phyloP scores from a whole-genome alignment of 2,888 invertebrate genomes.

The Drosophila borealis region DNA sequence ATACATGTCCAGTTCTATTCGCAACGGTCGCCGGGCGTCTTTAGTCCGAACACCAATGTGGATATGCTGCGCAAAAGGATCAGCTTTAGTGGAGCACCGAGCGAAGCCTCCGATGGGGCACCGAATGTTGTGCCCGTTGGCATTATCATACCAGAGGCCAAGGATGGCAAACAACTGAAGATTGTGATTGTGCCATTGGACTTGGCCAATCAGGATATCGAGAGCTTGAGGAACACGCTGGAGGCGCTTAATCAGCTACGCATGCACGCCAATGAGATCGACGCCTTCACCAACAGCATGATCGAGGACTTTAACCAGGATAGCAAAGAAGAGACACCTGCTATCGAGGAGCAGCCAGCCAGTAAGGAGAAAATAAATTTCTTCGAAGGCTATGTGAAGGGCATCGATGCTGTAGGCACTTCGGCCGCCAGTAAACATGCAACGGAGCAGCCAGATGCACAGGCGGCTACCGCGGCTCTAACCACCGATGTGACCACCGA shows the following conservation, averaged over 20 bases:
- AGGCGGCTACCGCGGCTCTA: not conserved
- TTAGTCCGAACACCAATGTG: slow-evolving; percentile 37
- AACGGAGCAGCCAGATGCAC: not conserved
- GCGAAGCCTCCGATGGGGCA: not conserved
- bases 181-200: slow-evolving; percentile 77
- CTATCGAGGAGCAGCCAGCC: not conserved
- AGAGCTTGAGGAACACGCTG: slow-evolving; percentile 61
- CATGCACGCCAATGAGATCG: slow-evolving; percentile 66
- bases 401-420: slow-evolving; percentile 45
- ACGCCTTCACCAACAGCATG: slow-evolving; percentile 68
- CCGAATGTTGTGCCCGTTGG: slow-evolving; percentile 56
- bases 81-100: slow-evolving; percentile 55
- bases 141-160: slow-evolving; percentile 51
- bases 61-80: slow-evolving; percentile 67
- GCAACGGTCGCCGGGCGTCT: slow-evolving; percentile 43
- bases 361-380: slow-evolving; percentile 7
- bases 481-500: too few species aligned
- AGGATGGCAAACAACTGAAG: slow-evolving; percentile 50
- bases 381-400: slow-evolving; percentile 33
- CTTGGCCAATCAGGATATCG: slow-evolving; percentile 58
- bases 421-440: not conserved
- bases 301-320: slow-evolving; percentile 40
- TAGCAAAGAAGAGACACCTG: not conserved
- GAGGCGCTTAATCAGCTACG: slow-evolving; percentile 67
- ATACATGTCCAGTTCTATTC: slow-evolving; percentile 56